A percentile compares a stretch with the other conserved stretches of the same genome.
These are phyloP conservation scores for Cyanoramphus novaezelandiae DNA, from an alignment of 2,113 vertebrate genomes.

Conservation along the genomic window DNA sequence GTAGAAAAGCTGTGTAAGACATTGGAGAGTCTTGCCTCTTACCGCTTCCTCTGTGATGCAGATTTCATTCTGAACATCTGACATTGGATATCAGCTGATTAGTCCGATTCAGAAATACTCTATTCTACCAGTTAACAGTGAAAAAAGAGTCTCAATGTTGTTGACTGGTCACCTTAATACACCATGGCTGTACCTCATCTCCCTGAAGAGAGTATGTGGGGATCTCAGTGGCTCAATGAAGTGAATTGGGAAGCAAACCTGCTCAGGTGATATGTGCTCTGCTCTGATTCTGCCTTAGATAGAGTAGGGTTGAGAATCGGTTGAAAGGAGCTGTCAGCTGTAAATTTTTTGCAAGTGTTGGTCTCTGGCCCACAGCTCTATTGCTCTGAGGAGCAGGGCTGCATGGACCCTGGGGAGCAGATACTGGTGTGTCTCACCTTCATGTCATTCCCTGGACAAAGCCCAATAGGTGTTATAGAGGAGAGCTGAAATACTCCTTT, in stretches of 20 bases:
- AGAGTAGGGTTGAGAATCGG: background rate
- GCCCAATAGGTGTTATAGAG: background rate
- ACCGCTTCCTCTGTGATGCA: background rate
- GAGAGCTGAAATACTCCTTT: background rate
- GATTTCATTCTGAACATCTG: constrained; percentile 29
- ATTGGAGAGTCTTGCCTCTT: background rate
- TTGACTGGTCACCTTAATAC: background rate
- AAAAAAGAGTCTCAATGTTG: background rate
- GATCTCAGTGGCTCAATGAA: background rate
- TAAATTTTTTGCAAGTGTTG: background rate
- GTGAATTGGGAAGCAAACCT: background rate
- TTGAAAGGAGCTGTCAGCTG: background rate
- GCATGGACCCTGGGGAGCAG: background rate
- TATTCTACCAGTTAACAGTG: background rate
- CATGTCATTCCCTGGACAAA: background rate
- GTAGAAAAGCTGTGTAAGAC: constrained; percentile 4
- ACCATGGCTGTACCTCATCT: background rate
- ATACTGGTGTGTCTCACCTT: background rate
- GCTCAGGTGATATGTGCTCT: background rate
- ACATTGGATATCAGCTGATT: background rate
- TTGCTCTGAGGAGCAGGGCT: background rate
- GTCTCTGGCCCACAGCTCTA: background rate
- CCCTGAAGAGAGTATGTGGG: background rate
- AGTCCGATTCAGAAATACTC: background rate
- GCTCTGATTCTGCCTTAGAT: constrained; percentile 14